These are phyloP conservation scores for Villa cingulata DNA, from an alignment of 2,888 invertebrate species.

Conservation along the genomic window DNA sequence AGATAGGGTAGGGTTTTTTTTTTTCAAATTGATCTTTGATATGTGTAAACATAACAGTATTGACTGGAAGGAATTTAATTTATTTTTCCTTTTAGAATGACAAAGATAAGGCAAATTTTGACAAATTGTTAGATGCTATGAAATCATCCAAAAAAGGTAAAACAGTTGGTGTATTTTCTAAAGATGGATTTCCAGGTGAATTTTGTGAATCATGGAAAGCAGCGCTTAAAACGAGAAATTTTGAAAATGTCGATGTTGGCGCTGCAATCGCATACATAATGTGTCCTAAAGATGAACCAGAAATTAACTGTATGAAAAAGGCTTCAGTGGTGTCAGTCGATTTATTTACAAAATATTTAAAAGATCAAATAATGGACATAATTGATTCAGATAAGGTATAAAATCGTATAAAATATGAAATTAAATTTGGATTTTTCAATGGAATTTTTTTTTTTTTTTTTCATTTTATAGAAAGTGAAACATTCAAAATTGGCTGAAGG, in stretches of 20 bases:
- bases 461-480: constrained; percentile 69
- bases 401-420: not conserved
- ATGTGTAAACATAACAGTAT: not conserved
- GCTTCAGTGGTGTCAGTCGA: constrained; percentile 88
- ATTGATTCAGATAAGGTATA: constrained; percentile 88
- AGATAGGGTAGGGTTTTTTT: constrained; percentile 69
- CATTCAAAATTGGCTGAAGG: constrained; percentile 91
- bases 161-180: constrained; percentile 75
- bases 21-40: no score
- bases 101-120: constrained; percentile 85
- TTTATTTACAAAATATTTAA: constrained; percentile 90
- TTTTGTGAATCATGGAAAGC: constrained; percentile 87
- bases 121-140: constrained; percentile 61
- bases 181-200: constrained; percentile 87
- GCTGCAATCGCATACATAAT: constrained; percentile 72
- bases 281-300: constrained; percentile 89
- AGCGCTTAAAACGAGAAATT: constrained; percentile 58
- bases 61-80: not conserved
- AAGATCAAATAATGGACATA: constrained; percentile 96
- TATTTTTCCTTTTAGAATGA: constrained; percentile 46
- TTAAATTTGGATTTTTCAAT: not conserved
- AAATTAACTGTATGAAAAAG: constrained; percentile 79
- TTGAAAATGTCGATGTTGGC: constrained; percentile 79
- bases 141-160: constrained; percentile 82
- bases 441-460: not conserved